Evolutionary conservation across 2,797 vertebrate species (phyloP).

Genomic region (Phoeniculus purpureus): DNA sequence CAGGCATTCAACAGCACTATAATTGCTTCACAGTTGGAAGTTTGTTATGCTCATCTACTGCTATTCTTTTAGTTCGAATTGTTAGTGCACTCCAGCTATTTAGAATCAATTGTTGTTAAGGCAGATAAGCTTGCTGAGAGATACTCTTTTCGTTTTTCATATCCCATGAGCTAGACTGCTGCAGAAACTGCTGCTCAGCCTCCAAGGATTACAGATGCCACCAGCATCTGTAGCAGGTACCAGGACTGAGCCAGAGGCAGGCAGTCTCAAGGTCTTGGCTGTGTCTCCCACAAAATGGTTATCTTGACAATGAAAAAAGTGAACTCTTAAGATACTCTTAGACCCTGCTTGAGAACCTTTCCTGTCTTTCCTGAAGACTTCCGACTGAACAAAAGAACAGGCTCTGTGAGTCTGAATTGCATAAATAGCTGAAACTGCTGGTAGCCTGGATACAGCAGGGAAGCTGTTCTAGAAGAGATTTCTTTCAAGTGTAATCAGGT

Average conservation of each 20-base stretch:
- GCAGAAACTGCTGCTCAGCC: neutral
- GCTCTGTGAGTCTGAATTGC: neutral
- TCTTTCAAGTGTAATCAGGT: neutral
- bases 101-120: conserved; percentile 60
- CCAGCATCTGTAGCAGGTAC: neutral
- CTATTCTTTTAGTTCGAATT: conserved; percentile 72
- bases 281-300: neutral
- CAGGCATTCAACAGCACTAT: conserved; percentile 66
- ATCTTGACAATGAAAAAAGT: conserved; percentile 17
- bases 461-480: neutral
- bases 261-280: neutral
- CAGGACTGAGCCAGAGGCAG: neutral
- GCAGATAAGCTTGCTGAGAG: conserved; percentile 57
- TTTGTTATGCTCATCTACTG: conserved; percentile 70
- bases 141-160: conserved; percentile 60
- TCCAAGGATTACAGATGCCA: neutral
- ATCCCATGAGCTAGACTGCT: neutral
- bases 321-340: conserved; percentile 10
- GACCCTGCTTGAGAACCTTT: neutral
- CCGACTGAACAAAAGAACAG: conserved; percentile 24
- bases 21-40: conserved; percentile 80
- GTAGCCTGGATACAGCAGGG: neutral
- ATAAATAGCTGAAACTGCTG: neutral
- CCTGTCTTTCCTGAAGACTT: neutral
- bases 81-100: conserved; percentile 60